These are phyloP conservation scores for Elmis aenea DNA, from an alignment of 2,888 invertebrate species.

Conservation along the genomic window DNA sequence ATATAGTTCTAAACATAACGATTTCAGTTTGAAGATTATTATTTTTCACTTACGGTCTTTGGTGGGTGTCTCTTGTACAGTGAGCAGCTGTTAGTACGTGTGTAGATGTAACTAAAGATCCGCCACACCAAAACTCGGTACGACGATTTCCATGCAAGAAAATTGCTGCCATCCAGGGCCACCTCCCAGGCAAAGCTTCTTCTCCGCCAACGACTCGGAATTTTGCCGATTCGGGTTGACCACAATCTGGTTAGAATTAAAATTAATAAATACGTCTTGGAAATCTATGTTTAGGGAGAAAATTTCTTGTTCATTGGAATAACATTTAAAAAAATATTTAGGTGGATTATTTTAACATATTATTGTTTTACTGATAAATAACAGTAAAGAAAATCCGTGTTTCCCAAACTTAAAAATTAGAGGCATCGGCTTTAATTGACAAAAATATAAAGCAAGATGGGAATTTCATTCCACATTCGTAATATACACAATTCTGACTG, in stretches of 20 bases:
- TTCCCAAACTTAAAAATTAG: too few relatives aligned
- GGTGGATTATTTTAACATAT: too few relatives aligned
- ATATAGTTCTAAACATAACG: background rate
- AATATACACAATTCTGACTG: too few relatives aligned
- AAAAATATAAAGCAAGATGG: too few relatives aligned
- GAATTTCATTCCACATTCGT: too few relatives aligned
- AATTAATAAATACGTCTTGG: too few relatives aligned
- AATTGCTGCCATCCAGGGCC: constrained; percentile 97
- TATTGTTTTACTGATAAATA: too few relatives aligned
- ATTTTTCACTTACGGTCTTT: constrained; percentile 68
- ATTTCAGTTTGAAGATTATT: background rate
- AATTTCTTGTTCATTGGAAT: too few relatives aligned
- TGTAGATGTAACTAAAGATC: constrained; percentile 73
- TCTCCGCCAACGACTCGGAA: constrained; percentile 90
- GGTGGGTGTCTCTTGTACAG: constrained; percentile 85
- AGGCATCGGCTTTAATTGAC: too few relatives aligned
- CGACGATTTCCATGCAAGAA: constrained; percentile 80
- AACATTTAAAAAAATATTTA: too few relatives aligned
- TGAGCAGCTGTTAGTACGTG: constrained; percentile 89
- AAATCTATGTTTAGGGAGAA: too few relatives aligned
- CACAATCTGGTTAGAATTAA: constrained; percentile 59
- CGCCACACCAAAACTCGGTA: constrained; percentile 92
- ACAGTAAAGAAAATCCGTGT: too few relatives aligned
- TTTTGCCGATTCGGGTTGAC: constrained; percentile 74
- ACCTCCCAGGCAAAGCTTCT: constrained; percentile 76